Base-by-base conservation (phyloP, 2,113 vertebrate genomes). In the Phoxinus phoxinus region DNA sequence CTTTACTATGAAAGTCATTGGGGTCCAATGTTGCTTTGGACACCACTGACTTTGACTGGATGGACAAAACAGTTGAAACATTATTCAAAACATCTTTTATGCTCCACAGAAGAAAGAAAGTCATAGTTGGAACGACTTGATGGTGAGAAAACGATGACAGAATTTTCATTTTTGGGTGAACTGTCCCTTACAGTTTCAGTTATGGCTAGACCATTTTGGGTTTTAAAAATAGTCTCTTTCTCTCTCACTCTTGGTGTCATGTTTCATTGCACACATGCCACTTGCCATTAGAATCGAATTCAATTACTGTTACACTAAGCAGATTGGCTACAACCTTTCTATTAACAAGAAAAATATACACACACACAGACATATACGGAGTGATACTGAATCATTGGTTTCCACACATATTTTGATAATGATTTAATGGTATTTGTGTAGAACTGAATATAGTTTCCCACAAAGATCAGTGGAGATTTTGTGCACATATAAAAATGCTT, bases 201-300 rank as follows among this genome's bases (percentile, higher is more conserved):
- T 25, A 51, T 76, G 21, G 46, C 58, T 48, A 56, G 61, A 44
- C 41, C 61, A 48, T 67, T 65, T 8, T 10, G 65, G 37, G 78
- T 81, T 63, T 81, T 46, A 65, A 81, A 51, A 8, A 35, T 30
- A 8, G 13, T 32, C 88, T 89, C 51, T 71, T 41, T 63, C 32
- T 58, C 84, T 89, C 44, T 78, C 23, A 74, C 76, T 48, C 23
- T 46, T 25, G 91, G 89, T 69, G 88, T 93, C 90, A 91, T 90
- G 91, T 95, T 94, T 93, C 92, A 73, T 78, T 35, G 75, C 71
- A 48, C 83, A 32, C 86, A 75, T 85, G 90, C 91, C 86, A 86
- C 88, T 92, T 86, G 81, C 87, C 88, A 93, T 93, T 92, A 93
- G 92, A 90, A 92, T 94, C 91, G 86, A 90, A 90, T 92, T 92